Percentiles rank a stretch among this genome's conserved stretches.
Evolutionary conservation across 2,888 invertebrate genomes (phyloP).

Genomic region (Eupithecia centaureata): DNA sequence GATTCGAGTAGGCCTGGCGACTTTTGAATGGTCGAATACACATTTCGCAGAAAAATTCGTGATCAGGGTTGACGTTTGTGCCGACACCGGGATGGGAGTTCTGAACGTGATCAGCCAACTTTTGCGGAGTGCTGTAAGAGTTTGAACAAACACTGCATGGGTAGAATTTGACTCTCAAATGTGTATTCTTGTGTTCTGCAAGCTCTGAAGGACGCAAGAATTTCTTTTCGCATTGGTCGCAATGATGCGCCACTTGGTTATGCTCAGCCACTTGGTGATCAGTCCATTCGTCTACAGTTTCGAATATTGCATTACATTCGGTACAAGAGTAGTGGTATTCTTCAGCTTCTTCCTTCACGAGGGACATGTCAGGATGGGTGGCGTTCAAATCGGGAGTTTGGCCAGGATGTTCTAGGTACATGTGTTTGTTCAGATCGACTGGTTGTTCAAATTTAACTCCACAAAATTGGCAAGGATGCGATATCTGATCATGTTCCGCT

Average conservation of each 20-base stretch:
- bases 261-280: slow-evolving; percentile 84
- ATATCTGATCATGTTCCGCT: slow-evolving; percentile 76
- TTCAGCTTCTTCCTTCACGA: slow-evolving; percentile 79
- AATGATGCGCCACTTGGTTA: slow-evolving; percentile 81
- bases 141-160: slow-evolving; percentile 84
- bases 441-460: slow-evolving; percentile 83
- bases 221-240: slow-evolving; percentile 86
- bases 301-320: slow-evolving; percentile 85
- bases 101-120: slow-evolving; percentile 83
- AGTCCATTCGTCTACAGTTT: slow-evolving; percentile 83
- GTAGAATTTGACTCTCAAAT: slow-evolving; percentile 87
- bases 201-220: slow-evolving; percentile 85
- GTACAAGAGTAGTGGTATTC: slow-evolving; percentile 85
- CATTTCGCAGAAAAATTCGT: slow-evolving; percentile 81
- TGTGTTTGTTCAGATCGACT: slow-evolving; percentile 83
- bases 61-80: slow-evolving; percentile 54
- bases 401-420: slow-evolving; percentile 84
- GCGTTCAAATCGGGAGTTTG: slow-evolving; percentile 62
- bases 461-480: slow-evolving; percentile 85
- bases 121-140: slow-evolving; percentile 86
- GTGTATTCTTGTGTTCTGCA: slow-evolving; percentile 86
- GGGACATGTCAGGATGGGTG: slow-evolving; percentile 70
- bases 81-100: slow-evolving; percentile 75
- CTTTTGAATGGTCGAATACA: slow-evolving; percentile 85
- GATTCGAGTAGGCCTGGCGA: slow-evolving; percentile 82